Base-by-base conservation (phyloP, 1,140 invertebrate species). In the Apis cerana region DNA sequence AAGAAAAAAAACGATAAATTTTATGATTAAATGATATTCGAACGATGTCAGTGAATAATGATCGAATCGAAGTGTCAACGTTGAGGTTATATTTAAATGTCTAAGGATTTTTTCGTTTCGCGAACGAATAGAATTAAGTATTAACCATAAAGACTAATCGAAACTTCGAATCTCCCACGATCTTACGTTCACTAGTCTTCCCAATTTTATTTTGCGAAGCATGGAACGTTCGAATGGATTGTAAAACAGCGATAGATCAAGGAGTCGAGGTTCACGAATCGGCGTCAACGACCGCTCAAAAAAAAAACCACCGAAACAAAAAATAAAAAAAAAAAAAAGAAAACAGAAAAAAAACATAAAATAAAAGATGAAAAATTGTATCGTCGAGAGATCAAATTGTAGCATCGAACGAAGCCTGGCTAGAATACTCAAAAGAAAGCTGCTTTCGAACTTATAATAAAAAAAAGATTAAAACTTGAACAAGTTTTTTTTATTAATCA, bases 391-490 rank as follows among this genome's bases (percentile, higher is more conserved):
- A 85, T 89, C 80, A 89, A 89, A 79, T 89, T 89, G 85, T 89
- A 89, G 85, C 88, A 89, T 89, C 88, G 88, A 89, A 89, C 70
- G 67, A 89, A 89, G 81, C 85, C 89, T 90, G 84, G 88, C 85
- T 90, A 87, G 81, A 87, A 90, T 87, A 90, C 88, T 89, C 88
- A 89, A 85, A 84, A 81, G 82, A 83, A 88, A 85, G 82, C 86
- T 90, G 89, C 89, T 89, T 90, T 89, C 85, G 88, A 87, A 89
- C 88, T 90, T 90, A 87, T 90, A 89, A 90, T 90, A 89, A 90
- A 90, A 88, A 62, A 89, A 82, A 74, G 43, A 80, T 80, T 80
- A 80, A 85, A 85, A 88, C 62, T 80, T 62, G 4, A 75, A 3
- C 10, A 17, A 61, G 8, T 2, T 75, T 5, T 9, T 9, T 65